Percentiles rank a stretch among this genome's conserved stretches.
These are phyloP conservation scores for Apotomis capreana DNA, from an alignment of 2,888 invertebrate genomes.

Conservation along the genomic window DNA sequence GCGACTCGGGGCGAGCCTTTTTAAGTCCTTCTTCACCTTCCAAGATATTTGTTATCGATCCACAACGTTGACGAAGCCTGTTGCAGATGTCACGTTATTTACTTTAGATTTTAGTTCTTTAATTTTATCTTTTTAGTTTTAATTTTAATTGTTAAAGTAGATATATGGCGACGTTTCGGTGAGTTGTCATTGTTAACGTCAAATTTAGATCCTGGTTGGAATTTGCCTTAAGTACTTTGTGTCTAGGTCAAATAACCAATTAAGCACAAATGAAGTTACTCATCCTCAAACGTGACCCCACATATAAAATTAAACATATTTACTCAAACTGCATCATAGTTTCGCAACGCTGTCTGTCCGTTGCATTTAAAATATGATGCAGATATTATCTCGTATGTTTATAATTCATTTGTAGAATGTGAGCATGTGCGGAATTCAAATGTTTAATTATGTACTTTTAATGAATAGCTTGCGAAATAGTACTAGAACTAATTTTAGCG, in stretches of 20 bases:
- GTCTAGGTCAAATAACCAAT: neutral
- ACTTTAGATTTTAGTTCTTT: too few relatives aligned
- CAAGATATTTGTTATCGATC: too few relatives aligned
- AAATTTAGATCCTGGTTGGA: neutral
- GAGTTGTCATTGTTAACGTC: neutral
- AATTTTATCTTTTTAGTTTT: too few relatives aligned
- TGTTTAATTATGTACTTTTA: slow-evolving; percentile 11
- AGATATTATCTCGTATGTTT: slow-evolving; percentile 24
- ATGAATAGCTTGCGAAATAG: neutral
- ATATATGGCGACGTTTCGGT: too few relatives aligned
- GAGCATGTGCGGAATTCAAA: slow-evolving; percentile 17
- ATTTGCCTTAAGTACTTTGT: neutral
- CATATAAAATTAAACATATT: slow-evolving; percentile 16
- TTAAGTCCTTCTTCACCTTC: too few relatives aligned
- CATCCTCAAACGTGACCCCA: neutral
- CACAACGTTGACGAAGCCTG: too few relatives aligned
- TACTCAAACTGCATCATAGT: slow-evolving; percentile 14
- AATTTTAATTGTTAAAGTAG: too few relatives aligned
- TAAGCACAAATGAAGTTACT: neutral
- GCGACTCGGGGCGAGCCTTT: too few relatives aligned
- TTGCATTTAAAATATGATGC: slow-evolving; percentile 4
- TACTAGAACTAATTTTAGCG: neutral
- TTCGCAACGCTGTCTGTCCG: slow-evolving; percentile 14
- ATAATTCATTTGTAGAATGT: neutral
- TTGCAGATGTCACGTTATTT: too few relatives aligned